Percentiles rank a stretch among this genome's conserved stretches.
Evolutionary conservation across 1,140 invertebrate species (phyloP).

Genomic region (Bombus terrestris): DNA sequence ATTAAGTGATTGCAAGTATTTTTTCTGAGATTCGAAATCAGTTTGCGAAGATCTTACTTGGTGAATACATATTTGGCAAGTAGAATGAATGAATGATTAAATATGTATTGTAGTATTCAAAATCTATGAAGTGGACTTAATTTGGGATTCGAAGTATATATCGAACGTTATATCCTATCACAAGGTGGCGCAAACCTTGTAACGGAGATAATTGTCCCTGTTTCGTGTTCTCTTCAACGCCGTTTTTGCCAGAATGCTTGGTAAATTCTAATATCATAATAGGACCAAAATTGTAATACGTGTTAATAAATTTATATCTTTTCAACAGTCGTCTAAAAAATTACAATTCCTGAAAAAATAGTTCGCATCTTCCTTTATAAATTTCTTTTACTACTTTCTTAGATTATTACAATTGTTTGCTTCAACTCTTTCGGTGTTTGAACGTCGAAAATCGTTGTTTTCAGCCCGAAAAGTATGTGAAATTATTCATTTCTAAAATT

Average conservation of each 20-base stretch:
- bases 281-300: background rate
- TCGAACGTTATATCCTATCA: no score
- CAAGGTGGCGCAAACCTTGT: no score
- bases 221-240: background rate
- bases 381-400: background rate
- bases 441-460: background rate
- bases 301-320: conserved; percentile 1
- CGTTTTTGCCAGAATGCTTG: background rate
- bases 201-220: background rate
- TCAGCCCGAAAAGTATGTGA: no score
- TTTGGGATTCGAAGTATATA: no score
- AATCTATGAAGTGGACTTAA: no score
- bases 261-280: no score
- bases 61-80: no score
- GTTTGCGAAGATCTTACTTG: no score
- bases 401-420: background rate
- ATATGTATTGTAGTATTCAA: no score
- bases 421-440: background rate
- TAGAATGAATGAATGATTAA: no score
- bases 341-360: conserved; percentile 36
- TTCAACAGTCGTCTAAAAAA: background rate
- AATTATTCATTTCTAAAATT: background rate
- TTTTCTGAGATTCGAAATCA: no score
- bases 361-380: conserved; percentile 15
- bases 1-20: no score